These are phyloP conservation scores for Neodiprion fabricii DNA, from an alignment of 1,140 invertebrate genomes.

Conservation along the genomic window DNA sequence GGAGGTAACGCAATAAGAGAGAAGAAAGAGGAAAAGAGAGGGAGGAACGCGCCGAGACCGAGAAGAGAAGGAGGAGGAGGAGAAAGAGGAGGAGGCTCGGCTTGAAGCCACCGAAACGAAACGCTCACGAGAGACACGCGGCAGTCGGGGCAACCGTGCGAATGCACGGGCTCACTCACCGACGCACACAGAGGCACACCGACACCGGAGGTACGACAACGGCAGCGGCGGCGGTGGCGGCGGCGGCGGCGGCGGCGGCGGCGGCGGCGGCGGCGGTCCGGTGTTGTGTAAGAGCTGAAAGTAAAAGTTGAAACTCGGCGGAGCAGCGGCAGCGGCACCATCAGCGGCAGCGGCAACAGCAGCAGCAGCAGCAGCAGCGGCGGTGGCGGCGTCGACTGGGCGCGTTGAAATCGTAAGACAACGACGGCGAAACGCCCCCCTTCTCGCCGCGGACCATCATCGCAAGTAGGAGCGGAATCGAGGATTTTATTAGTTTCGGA, in stretches of 20 bases:
- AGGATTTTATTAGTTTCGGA: slow-evolving; percentile 16
- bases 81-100: neutral
- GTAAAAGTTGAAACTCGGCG: slow-evolving; percentile 60
- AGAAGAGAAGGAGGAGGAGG: slow-evolving; percentile 11
- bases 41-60: slow-evolving; percentile 28
- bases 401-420: slow-evolving; percentile 56
- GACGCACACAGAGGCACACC: neutral
- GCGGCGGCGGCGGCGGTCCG: neutral
- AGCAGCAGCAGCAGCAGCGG: neutral
- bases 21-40: slow-evolving; percentile 29
- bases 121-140: slow-evolving; percentile 3
- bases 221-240: neutral
- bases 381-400: slow-evolving; percentile 44
- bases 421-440: slow-evolving; percentile 49
- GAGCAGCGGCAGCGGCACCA: slow-evolving; percentile 32
- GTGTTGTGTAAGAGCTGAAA: slow-evolving; percentile 63
- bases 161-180: slow-evolving; percentile 4
- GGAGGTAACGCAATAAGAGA: slow-evolving; percentile 27
- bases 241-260: neutral
- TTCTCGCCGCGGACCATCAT: slow-evolving; percentile 17
- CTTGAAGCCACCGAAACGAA: neutral
- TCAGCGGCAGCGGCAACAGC: slow-evolving; percentile 33
- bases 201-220: slow-evolving; percentile 21
- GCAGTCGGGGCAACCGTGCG: slow-evolving; percentile 6
- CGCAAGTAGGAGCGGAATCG: slow-evolving; percentile 22